A percentile compares a stretch with the other conserved stretches of the same genome.
These are phyloP conservation scores for Scaptomyza hsui DNA, from an alignment of 1,140 invertebrate species.

Conservation along the genomic window DNA sequence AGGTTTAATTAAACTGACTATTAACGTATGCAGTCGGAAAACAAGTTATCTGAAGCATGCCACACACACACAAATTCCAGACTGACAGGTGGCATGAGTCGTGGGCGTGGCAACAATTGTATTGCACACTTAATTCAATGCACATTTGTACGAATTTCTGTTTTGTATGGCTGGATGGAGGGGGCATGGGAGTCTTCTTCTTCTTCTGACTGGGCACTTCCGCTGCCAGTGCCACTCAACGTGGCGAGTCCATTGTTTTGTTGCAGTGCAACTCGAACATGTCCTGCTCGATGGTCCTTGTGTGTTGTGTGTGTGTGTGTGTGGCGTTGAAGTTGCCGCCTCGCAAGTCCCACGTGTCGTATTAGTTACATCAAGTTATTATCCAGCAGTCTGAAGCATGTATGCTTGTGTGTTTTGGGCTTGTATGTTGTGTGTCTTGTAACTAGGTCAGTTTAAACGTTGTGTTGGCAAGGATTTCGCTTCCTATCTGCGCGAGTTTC, in stretches of 20 bases:
- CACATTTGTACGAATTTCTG: conserved; percentile 8
- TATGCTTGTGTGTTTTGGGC: conserved; percentile 10
- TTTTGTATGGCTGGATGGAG: neutral
- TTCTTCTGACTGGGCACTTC: conserved; percentile 45
- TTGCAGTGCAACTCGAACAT: conserved; percentile 64
- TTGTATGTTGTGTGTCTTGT: conserved; percentile 17
- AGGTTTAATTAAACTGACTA: conserved; percentile 46
- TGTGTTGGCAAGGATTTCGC: conserved; percentile 56
- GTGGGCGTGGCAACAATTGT: neutral
- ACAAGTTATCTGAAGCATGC: conserved; percentile 27
- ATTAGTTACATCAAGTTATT: conserved; percentile 66
- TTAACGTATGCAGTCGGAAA: conserved; percentile 10
- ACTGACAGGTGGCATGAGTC: neutral
- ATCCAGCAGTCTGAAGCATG: conserved; percentile 19
- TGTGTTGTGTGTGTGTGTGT: neutral
- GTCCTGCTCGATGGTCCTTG: conserved; percentile 46
- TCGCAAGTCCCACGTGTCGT: conserved; percentile 64
- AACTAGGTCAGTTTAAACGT: conserved; percentile 70
- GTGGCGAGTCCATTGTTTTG: conserved; percentile 34
- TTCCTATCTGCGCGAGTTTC: conserved; percentile 49
- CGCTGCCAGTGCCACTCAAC: conserved; percentile 33
- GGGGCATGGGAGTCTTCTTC: neutral
- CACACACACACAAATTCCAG: conserved; percentile 25
- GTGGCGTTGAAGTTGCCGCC: conserved; percentile 33
- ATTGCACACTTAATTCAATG: conserved; percentile 1